Conservation (phyloP, 2,113 vertebrate species). For the Manacus vitellinus region DNA sequence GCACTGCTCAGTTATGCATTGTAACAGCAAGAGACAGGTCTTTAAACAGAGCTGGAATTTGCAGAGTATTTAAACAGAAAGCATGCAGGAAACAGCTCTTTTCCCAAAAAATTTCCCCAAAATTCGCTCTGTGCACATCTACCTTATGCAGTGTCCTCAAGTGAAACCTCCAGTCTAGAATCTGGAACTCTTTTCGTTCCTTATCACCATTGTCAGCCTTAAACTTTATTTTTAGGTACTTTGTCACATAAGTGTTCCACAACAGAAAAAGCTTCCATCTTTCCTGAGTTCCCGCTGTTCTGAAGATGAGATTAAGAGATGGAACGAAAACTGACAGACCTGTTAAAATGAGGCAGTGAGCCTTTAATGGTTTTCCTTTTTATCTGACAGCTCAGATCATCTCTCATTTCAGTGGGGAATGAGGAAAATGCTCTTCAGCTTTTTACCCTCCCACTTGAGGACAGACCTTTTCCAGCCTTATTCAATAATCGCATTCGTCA, state of each 20-base stretch:
- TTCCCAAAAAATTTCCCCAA: neutral
- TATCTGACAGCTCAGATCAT: constrained; percentile 58
- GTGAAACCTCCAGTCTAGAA: neutral
- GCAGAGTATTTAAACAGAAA: neutral
- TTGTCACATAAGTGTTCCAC: constrained; percentile 60
- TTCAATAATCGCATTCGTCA: neutral
- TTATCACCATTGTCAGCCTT: constrained; percentile 29
- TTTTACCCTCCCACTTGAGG: constrained; percentile 26
- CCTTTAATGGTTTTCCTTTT: constrained; percentile 60
- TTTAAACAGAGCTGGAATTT: neutral
- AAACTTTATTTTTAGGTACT: constrained; percentile 47
- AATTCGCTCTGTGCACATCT: neutral
- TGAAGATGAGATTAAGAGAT: constrained; percentile 61
- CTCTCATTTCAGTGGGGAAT: constrained; percentile 48
- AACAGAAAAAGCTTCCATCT: constrained; percentile 49
- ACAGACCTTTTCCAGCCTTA: constrained; percentile 3
- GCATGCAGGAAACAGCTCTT: neutral
- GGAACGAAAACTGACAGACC: constrained; percentile 54
- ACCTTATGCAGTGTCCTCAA: neutral
- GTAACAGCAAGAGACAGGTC: neutral
- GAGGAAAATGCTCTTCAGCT: constrained; percentile 53
- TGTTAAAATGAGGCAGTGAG: constrained; percentile 55
- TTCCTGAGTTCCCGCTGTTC: constrained; percentile 51
- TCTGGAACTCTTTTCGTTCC: neutral
- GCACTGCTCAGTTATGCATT: neutral